Base-by-base conservation (phyloP, 2,888 invertebrate genomes). In the Noctua comes region DNA sequence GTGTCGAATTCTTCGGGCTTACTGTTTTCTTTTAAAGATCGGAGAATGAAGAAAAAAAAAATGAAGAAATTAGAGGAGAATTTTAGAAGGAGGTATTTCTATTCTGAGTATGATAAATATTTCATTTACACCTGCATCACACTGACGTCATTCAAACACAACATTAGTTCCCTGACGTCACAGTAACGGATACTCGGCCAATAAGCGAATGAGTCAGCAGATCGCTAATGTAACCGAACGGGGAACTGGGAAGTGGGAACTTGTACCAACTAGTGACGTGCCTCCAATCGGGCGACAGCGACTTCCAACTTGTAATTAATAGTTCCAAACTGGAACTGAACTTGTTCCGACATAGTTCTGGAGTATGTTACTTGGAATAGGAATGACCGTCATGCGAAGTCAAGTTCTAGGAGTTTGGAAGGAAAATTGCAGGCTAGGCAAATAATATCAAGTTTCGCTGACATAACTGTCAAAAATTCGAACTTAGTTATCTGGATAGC, bases 251-350 rank as follows among this genome's bases (percentile, higher is more conserved):
- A 77, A 77, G 43, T 74, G 24, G 24, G 64, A 85, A 80, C 79
- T 83, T 79, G 27, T 64, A 68, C 75, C 57, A 77, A 82, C 71
- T 77, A 83, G 79, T 79, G 83, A 86, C 84, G 79, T 74, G 76
- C 76, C 74, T 79, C 83, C 86, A 68, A 79, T 86, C 76, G 76
- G 27, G 46, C 62, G 84, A 85, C 86, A 86, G 71, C 76, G 70
- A 86, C 86, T 76, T 86, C 83, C 68, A 85, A 86, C 86, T 86
- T 86, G 79, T 83, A 85, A 85, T 85, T 86, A 85, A 85, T 86
- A 85, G 84, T 85, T 86, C 62, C 43, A 36, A 85, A 85, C 79
- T 86, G 62, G 71, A 27, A 72, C 46, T 24, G 59, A 83, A 85
- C 86, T 83, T 72, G 83, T 82, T 73, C 76, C 31, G 48, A 71